A percentile compares a stretch with the other conserved stretches of the same genome.
Evolutionary conservation across 2,888 invertebrate species (phyloP).

Genomic region (Endotricha flammealis): DNA sequence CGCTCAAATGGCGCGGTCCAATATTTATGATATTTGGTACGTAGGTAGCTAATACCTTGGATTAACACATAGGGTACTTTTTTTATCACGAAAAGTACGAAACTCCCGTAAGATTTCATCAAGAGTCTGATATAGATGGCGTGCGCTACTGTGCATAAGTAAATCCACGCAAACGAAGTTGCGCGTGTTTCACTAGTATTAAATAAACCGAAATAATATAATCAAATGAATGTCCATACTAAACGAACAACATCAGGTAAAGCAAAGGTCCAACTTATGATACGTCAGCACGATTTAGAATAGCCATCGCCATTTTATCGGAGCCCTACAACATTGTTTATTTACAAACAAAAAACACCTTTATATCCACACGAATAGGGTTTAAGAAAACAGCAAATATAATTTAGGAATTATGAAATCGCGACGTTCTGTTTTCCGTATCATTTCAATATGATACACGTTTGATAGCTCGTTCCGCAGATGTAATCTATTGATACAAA

Average conservation of each 20-base stretch:
- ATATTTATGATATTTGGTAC: too few relatives aligned
- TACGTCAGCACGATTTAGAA: constrained; percentile 71
- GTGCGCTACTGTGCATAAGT: too few relatives aligned
- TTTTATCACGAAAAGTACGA: too few relatives aligned
- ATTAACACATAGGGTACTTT: too few relatives aligned
- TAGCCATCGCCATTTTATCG: constrained; percentile 68
- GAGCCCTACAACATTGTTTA: constrained; percentile 22
- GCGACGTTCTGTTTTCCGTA: constrained; percentile 40
- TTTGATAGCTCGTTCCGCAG: constrained; percentile 54
- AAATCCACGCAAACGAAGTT: too few relatives aligned
- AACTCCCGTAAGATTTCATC: too few relatives aligned
- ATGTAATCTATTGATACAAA: constrained; percentile 36
- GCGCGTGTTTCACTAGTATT: too few relatives aligned
- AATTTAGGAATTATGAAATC: constrained; percentile 22
- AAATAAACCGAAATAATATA: neutral
- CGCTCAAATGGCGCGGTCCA: too few relatives aligned
- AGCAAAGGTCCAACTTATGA: constrained; percentile 57
- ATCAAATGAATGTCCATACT: constrained; percentile 33
- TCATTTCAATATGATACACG: constrained; percentile 65
- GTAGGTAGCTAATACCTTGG: too few relatives aligned
- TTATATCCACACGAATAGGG: constrained; percentile 15
- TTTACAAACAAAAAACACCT: constrained; percentile 18
- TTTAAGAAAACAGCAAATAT: constrained; percentile 9
- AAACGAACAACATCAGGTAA: constrained; percentile 59
- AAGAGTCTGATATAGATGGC: too few relatives aligned